Conservation (phyloP, 2,113 vertebrate species). For the Promerops cafer region DNA sequence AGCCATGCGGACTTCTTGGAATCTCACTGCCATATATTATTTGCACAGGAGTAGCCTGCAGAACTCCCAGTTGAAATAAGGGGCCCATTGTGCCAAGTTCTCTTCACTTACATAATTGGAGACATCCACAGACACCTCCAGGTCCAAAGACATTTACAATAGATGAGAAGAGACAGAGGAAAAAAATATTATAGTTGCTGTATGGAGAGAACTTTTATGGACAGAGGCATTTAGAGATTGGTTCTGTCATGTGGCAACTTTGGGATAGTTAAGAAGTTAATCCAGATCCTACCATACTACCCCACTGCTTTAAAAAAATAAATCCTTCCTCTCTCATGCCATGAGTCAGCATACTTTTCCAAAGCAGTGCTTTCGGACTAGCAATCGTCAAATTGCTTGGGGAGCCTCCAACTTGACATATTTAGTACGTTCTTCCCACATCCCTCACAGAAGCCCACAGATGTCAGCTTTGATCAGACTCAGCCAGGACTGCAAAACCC, state of each 20-base stretch:
- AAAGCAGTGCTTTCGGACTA: background rate
- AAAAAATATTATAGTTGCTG: background rate
- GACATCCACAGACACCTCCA: background rate
- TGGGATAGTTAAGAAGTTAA: background rate
- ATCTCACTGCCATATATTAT: background rate
- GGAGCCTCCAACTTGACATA: slow-evolving; percentile 10
- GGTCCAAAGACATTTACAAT: background rate
- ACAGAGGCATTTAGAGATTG: background rate
- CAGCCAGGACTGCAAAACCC: background rate
- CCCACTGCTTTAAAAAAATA: background rate
- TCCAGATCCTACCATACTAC: background rate
- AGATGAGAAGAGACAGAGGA: background rate
- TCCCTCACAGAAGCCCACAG: background rate
- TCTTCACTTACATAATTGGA: background rate
- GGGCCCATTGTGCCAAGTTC: background rate
- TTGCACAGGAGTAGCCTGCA: background rate
- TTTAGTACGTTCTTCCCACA: background rate
- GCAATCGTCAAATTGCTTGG: background rate
- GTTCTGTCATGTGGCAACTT: background rate
- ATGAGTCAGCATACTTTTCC: slow-evolving; percentile 13
- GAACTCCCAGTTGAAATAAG: background rate
- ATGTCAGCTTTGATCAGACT: background rate
- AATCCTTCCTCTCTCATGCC: background rate
- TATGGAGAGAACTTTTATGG: background rate
- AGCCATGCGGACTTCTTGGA: background rate